Conservation (phyloP, 1,140 invertebrate genomes). For the Leucophenga varia region DNA sequence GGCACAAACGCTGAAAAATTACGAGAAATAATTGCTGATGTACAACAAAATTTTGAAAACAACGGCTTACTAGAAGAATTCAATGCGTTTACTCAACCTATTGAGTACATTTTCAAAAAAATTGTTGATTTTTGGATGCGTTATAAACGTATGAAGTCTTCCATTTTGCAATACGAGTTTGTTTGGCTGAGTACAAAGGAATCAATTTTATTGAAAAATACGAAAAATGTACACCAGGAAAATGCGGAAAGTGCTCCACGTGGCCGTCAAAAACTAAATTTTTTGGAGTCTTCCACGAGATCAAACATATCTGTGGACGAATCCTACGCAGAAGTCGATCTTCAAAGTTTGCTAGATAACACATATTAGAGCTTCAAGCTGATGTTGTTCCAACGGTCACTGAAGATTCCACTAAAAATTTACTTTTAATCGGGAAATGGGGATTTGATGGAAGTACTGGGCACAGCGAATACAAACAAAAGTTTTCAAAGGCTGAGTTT, state of each 20-base stretch:
- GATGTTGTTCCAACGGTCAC: no score
- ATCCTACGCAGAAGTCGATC: no score
- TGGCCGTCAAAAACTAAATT: slow-evolving; percentile 15
- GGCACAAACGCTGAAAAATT: slow-evolving; percentile 13
- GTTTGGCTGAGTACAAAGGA: slow-evolving; percentile 15
- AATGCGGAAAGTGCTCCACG: slow-evolving; percentile 2
- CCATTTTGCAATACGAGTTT: slow-evolving; percentile 9
- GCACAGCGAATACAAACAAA: no score
- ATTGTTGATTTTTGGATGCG: slow-evolving; percentile 10
- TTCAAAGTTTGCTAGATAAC: no score
- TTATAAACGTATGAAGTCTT: slow-evolving; percentile 11
- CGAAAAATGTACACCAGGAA: neutral
- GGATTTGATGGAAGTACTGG: no score
- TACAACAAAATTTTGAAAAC: slow-evolving; percentile 11
- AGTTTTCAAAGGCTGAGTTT: no score
- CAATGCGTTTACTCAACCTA: slow-evolving; percentile 7
- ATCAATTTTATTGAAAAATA: slow-evolving; percentile 11
- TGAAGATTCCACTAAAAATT: no score
- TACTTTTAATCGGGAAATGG: no score
- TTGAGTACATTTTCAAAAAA: slow-evolving; percentile 17
- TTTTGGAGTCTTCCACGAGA: slow-evolving; percentile 9
- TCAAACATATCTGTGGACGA: no score
- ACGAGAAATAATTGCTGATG: slow-evolving; percentile 11
- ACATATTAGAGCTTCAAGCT: no score
- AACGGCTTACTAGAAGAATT: slow-evolving; percentile 12